These are phyloP conservation scores for Hybos culiciformis DNA, from an alignment of 2,888 invertebrate genomes.

Conservation along the genomic window DNA sequence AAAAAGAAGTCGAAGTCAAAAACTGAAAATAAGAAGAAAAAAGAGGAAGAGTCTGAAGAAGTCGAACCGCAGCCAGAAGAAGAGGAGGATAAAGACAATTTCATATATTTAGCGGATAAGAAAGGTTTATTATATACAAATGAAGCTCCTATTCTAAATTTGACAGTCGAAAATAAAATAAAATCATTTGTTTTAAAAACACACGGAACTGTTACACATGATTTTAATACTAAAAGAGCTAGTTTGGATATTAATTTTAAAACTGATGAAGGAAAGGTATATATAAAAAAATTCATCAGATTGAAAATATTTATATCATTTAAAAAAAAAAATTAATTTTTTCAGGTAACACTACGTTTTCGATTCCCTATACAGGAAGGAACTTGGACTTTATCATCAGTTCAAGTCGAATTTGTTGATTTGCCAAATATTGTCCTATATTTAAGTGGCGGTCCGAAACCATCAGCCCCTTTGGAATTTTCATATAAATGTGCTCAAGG, in stretches of 20 bases:
- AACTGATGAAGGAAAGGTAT: background rate
- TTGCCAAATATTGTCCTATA: constrained; percentile 15
- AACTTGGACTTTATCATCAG: constrained; percentile 44
- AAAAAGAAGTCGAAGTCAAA: background rate
- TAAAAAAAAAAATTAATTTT: background rate
- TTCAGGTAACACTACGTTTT: constrained; percentile 41
- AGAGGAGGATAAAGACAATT: background rate
- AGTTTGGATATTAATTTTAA: background rate
- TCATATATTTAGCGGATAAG: too few relatives aligned
- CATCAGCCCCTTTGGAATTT: constrained; percentile 39
- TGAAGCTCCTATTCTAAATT: too few relatives aligned
- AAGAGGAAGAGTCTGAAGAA: background rate
- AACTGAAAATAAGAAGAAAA: background rate
- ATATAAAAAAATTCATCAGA: background rate
- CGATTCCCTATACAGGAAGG: constrained; percentile 40
- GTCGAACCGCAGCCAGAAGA: background rate
- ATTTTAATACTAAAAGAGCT: too few relatives aligned
- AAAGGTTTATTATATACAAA: too few relatives aligned
- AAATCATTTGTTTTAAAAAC: too few relatives aligned
- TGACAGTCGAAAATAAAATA: too few relatives aligned
- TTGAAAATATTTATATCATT: background rate
- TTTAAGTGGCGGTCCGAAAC: background rate
- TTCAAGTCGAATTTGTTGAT: constrained; percentile 39
- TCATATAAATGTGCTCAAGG: constrained; percentile 41
- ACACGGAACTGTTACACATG: too few relatives aligned